Evolutionary conservation across 2,797 vertebrate genomes (phyloP), one percentile per base, ranked within the genome.

Genomic region (Diplodus sargus): DNA sequence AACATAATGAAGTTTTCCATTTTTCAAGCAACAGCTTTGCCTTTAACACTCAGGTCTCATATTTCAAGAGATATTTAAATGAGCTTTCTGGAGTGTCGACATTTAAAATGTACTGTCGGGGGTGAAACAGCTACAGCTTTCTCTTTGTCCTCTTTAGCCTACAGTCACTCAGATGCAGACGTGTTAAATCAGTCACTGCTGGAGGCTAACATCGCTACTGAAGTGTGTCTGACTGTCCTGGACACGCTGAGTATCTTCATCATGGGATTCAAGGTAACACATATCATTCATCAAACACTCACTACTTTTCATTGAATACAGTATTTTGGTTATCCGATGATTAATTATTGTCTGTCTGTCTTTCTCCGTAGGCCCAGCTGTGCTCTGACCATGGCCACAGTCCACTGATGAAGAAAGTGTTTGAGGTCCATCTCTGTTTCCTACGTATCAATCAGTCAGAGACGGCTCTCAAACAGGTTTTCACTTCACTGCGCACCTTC

Each of bases 391-490:
- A 99, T 0, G 97, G 98, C 13, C 98, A 99, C 91, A 98, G 97
- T 89, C 98, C 97, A 1, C 94, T 99, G 67, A 99, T 99, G 98
- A 99, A 99, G 93, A 99, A 98, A 83, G 97, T 99, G 20, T 99
- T 99, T 85, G 97, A 98, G 5, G 98, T 99, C 51, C 97, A 98
- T 84, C 95, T 99, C 70, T 98, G 97, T 90, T 99, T 99, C 85
- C 96, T 99, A 83, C 96, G 96, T 81, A 99, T 99, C 90, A 97
- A 99, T 89, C 98, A 99, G 76, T 99, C 98, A 48, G 98, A 99
- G 92, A 97, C 92, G 0, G 96, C 98, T 76, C 92, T 99, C 81
- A 98, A 97, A 92, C 97, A 97, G 78, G 98, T 99, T 87, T 99
- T 99, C 93, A 96, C 95, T 15, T 97, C 97, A 39, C 94, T 99